Evolutionary conservation across 1,140 invertebrate genomes (phyloP).

Genomic region (Homalodisca vitripennis): DNA sequence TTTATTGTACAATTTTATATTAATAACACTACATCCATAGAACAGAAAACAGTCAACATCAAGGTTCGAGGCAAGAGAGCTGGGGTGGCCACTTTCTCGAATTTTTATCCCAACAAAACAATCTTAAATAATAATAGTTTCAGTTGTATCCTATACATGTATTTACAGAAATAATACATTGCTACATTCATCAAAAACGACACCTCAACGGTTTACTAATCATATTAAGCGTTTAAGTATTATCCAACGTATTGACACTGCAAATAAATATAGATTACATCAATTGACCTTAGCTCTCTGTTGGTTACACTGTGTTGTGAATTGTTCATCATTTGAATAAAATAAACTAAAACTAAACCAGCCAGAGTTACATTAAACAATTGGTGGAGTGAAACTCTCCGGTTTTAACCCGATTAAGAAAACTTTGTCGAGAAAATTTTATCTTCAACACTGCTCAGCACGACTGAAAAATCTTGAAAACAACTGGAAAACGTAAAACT

Average conservation of each 20-base stretch:
- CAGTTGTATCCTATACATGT: slow-evolving; percentile 9
- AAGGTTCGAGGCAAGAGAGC: not conserved
- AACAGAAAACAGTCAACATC: slow-evolving; percentile 19
- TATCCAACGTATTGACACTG: too few relatives aligned
- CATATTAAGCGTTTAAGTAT: too few relatives aligned
- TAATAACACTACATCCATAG: slow-evolving; percentile 16
- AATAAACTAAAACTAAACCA: too few relatives aligned
- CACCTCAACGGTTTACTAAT: too few relatives aligned
- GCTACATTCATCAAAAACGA: too few relatives aligned
- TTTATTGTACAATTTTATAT: slow-evolving; percentile 22
- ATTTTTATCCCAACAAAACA: slow-evolving; percentile 1
- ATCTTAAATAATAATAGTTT: not conserved
- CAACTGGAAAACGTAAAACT: not conserved
- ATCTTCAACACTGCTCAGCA: not conserved
- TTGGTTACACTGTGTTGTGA: too few relatives aligned
- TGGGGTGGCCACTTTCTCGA: not conserved
- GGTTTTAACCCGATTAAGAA: too few relatives aligned
- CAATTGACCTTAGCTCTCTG: too few relatives aligned
- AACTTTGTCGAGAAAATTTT: not conserved
- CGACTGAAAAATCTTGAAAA: not conserved
- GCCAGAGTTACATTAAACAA: too few relatives aligned
- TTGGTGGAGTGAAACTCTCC: too few relatives aligned
- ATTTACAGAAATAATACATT: slow-evolving; percentile 20
- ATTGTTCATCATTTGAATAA: too few relatives aligned
- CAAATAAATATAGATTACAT: too few relatives aligned